Percentiles rank a stretch among this genome's conserved stretches.
Evolutionary conservation across 2,113 vertebrate genomes (phyloP).

Genomic region (Macrotus californicus): DNA sequence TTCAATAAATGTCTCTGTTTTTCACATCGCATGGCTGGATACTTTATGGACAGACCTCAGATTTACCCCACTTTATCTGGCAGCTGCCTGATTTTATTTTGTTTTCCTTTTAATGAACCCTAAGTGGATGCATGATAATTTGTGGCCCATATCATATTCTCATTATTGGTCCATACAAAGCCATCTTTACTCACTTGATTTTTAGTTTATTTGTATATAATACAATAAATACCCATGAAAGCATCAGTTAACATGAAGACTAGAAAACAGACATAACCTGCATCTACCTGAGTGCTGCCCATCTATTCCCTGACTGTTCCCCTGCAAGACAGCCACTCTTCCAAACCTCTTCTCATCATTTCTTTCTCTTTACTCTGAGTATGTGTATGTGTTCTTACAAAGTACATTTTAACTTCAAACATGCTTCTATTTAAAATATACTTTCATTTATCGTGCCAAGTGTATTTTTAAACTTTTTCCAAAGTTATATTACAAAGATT

Average conservation of each 20-base stretch:
- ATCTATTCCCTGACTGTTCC: background rate
- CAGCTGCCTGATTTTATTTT: background rate
- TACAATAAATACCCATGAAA: background rate
- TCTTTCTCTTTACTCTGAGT: background rate
- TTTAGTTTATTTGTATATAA: background rate
- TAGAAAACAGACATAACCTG: background rate
- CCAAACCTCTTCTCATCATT: background rate
- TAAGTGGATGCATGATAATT: background rate
- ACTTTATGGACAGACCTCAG: no score
- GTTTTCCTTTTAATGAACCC: constrained; percentile 1
- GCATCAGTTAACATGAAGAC: background rate
- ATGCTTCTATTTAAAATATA: background rate
- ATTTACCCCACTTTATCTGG: background rate
- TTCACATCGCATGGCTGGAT: no score
- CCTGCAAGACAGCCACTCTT: background rate
- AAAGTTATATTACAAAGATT: background rate
- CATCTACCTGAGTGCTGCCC: no score
- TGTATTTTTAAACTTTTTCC: background rate
- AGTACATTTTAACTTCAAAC: background rate
- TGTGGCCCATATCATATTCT: background rate
- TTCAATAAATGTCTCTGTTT: no score
- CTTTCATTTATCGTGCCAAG: background rate
- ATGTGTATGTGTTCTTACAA: background rate
- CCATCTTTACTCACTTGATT: background rate
- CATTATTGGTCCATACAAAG: background rate